Base-by-base conservation (phyloP, 2,888 invertebrate species). In the Microchrysa polita region DNA sequence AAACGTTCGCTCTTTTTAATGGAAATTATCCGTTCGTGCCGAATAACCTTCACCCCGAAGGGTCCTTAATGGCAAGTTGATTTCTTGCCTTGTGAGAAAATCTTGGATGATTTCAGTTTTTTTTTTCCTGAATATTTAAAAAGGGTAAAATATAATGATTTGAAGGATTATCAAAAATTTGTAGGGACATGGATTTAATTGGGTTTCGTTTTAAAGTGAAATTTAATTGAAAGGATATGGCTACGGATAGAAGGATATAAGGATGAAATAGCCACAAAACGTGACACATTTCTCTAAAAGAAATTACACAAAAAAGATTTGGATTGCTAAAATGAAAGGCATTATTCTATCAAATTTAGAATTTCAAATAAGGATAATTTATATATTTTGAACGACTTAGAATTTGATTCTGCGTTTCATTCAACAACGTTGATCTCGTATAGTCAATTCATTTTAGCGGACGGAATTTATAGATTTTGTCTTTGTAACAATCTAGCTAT, bases 21-120 rank as follows among this genome's bases (percentile, higher is more conserved):
- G 40, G 20, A 69, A 69, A 69, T 69, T 55, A 57, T 18, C 40
- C 55, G 69, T 69, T 69, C 69, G 69, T 69, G 69, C 69, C 69
- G 23, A 57, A 57, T 69, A 69, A 69, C 69, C 69, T 52, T 69
- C 40, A 57, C n/a, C 55, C 12, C 18, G 57, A 34, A 23, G 53
- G 69, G 40, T 69, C 69, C 22, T 57, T 18, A 57, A 22, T 14
- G 5, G 20, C 20, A 16, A 42, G 5, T 10, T n/a, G 20, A 10
- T 55, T 53, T 67, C 67, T 67, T 55, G 57, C n/a, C 34, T 44
- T 44, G 69, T 69, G 69, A 69, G 69, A 69, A 69, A 55, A 55
- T 69, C 52, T 57, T 69, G n/a, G 48, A 18, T 34, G 27, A n/a
- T n/a, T n/a, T n/a, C n/a, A 34, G 27, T 34, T 63, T 63, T 63